Evolutionary conservation across 2,888 invertebrate genomes (phyloP).

Genomic region (Drosophila mercatorum): DNA sequence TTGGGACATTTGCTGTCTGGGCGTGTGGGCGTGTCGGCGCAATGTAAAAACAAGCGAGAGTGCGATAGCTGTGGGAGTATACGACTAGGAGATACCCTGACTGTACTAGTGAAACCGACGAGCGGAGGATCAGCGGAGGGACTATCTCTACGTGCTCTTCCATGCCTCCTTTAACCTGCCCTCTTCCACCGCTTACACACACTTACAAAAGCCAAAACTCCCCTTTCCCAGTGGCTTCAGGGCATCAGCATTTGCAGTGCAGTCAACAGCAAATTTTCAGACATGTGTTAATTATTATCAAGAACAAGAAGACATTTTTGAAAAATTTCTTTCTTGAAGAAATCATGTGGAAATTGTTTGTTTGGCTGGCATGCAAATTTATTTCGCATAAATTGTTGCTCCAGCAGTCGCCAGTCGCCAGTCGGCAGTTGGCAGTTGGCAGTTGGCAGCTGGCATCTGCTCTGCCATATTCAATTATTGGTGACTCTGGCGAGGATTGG

Average conservation of each 20-base stretch:
- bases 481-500: slow-evolving; percentile 39
- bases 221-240: neutral
- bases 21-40: slow-evolving; percentile 47
- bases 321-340: slow-evolving; percentile 1
- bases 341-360: slow-evolving; percentile 26
- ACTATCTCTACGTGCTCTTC: too few species aligned
- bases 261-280: slow-evolving; percentile 21
- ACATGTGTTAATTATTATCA: slow-evolving; percentile 53
- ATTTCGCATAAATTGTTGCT: slow-evolving; percentile 56
- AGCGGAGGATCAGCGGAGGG: too few species aligned
- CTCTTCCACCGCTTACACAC: neutral
- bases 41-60: slow-evolving; percentile 19
- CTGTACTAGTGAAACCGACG: neutral
- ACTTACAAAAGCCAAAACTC: neutral
- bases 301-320: neutral
- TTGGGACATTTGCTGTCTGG: slow-evolving; percentile 31
- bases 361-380: slow-evolving; percentile 51
- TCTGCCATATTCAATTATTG: slow-evolving; percentile 64
- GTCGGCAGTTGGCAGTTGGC: slow-evolving; percentile 37
- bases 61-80: too few species aligned
- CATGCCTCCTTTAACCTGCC: neutral
- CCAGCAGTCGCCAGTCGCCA: slow-evolving; percentile 37
- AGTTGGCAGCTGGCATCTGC: slow-evolving; percentile 40
- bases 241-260: slow-evolving; percentile 25
- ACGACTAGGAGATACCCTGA: neutral